These are phyloP conservation scores for Drosophila athabasca DNA, from an alignment of 1,140 invertebrate genomes.

Conservation along the genomic window DNA sequence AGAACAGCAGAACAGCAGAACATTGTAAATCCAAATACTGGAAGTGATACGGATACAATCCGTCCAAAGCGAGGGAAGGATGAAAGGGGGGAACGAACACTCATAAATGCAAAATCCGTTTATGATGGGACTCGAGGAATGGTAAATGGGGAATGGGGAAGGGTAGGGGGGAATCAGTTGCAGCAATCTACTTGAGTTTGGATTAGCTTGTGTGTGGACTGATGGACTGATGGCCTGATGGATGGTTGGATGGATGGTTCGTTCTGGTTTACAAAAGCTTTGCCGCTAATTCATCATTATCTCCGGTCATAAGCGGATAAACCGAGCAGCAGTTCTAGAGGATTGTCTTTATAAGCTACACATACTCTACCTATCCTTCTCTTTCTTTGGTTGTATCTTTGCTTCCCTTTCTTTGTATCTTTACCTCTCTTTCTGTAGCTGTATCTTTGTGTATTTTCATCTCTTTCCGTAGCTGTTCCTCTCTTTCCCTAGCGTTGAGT, in stretches of 20 bases:
- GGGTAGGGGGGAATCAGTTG: background rate
- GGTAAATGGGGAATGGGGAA: background rate
- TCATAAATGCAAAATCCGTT: slow-evolving; percentile 75
- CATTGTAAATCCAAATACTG: slow-evolving; percentile 70
- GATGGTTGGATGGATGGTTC: too few relatives aligned
- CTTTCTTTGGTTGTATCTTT: background rate
- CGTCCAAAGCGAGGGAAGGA: background rate
- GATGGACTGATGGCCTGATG: too few relatives aligned
- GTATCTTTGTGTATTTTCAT: slow-evolving; percentile 8
- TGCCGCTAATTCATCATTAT: slow-evolving; percentile 64
- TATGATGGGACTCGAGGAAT: slow-evolving; percentile 47
- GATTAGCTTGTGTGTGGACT: slow-evolving; percentile 34
- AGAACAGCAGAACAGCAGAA: too few relatives aligned
- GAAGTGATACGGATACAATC: slow-evolving; percentile 21
- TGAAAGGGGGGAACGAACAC: slow-evolving; percentile 2
- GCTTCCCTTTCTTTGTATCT: background rate
- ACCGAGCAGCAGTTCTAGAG: slow-evolving; percentile 27
- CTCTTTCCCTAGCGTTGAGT: slow-evolving; percentile 5
- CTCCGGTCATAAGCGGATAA: slow-evolving; percentile 55
- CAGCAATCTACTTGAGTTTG: slow-evolving; percentile 36
- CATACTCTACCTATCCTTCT: background rate
- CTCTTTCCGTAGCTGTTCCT: background rate
- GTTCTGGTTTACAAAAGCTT: slow-evolving; percentile 30
- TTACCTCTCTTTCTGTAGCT: background rate
- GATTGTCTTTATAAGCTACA: slow-evolving; percentile 27